Percentiles rank a stretch among this genome's conserved stretches.
Conservation (phyloP, 2,797 vertebrate genomes). For the Dryobates pubescens region DNA sequence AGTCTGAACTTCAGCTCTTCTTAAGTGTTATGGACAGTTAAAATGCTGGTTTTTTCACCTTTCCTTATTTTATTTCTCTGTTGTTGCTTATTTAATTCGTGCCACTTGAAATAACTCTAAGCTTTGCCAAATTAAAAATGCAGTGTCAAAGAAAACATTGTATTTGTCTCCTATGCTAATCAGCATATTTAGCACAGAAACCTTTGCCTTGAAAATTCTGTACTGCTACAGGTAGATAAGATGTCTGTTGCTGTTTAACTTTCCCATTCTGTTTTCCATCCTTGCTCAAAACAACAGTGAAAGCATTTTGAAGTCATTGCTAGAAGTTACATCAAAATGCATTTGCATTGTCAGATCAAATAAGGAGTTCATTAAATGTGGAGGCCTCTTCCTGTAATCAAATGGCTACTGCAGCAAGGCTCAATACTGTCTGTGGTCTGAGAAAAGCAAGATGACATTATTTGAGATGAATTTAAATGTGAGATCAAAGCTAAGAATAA, state of each 20-base stretch:
- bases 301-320: neutral
- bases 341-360: conserved; percentile 56
- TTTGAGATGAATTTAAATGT: conserved; percentile 46
- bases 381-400: conserved; percentile 31
- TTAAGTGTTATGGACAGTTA: neutral
- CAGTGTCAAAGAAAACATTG: neutral
- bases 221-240: neutral
- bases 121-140: neutral
- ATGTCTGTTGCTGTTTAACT: neutral
- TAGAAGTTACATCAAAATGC: conserved; percentile 49
- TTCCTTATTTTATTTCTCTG: neutral
- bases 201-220: conserved; percentile 11
- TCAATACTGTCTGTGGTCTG: conserved; percentile 30
- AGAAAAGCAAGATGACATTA: conserved; percentile 29
- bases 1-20: neutral
- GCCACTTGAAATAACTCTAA: neutral
- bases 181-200: neutral
- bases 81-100: neutral
- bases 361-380: conserved; percentile 13
- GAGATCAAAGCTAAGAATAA: conserved; percentile 56
- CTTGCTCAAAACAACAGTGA: conserved; percentile 11
- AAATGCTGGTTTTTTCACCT: neutral
- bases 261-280: neutral
- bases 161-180: neutral
- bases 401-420: neutral